phyloP scores from a whole-genome alignment of 1,140 invertebrate species.

The Euura lappo region DNA sequence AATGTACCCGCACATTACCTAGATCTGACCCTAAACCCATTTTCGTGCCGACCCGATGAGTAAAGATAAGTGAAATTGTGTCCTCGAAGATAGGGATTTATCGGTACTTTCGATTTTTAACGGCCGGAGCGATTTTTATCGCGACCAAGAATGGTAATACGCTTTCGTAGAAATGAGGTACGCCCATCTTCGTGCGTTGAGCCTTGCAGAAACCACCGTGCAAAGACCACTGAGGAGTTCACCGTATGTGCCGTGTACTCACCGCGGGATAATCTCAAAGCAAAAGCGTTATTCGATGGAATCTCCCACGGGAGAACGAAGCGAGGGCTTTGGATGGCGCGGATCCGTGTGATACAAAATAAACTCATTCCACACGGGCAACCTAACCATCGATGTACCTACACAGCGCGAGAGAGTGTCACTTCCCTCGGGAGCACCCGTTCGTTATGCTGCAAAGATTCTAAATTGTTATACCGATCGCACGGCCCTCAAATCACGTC shows the following conservation, averaged over 20 bases:
- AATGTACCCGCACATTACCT: not conserved
- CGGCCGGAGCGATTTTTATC: not conserved
- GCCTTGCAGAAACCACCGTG: not conserved
- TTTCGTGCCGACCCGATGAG: not conserved
- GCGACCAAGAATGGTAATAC: not conserved
- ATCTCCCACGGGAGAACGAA: slow-evolving; percentile 5
- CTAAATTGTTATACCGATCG: slow-evolving; percentile 27
- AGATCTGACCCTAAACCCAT: slow-evolving; percentile 1
- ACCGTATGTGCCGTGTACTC: not conserved
- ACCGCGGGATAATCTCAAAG: slow-evolving; percentile 19
- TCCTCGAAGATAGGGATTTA: not conserved
- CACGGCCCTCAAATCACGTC: not conserved
- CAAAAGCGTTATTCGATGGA: slow-evolving; percentile 17
- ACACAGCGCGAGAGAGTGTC: not conserved
- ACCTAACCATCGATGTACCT: not conserved
- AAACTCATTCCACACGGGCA: not conserved
- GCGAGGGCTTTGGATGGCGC: slow-evolving; percentile 3
- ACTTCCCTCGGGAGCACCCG: not conserved
- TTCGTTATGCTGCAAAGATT: slow-evolving; percentile 10
- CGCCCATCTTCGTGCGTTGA: not conserved
- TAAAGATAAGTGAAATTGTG: slow-evolving; percentile 5
- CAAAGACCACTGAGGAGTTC: not conserved
- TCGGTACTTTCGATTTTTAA: too few relatives aligned
- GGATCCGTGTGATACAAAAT: slow-evolving; percentile 8
- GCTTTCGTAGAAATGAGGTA: not conserved